A percentile compares a stretch with the other conserved stretches of the same genome.
These are phyloP conservation scores for Maniola jurtina DNA, from an alignment of 1,140 invertebrate species.

Conservation along the genomic window DNA sequence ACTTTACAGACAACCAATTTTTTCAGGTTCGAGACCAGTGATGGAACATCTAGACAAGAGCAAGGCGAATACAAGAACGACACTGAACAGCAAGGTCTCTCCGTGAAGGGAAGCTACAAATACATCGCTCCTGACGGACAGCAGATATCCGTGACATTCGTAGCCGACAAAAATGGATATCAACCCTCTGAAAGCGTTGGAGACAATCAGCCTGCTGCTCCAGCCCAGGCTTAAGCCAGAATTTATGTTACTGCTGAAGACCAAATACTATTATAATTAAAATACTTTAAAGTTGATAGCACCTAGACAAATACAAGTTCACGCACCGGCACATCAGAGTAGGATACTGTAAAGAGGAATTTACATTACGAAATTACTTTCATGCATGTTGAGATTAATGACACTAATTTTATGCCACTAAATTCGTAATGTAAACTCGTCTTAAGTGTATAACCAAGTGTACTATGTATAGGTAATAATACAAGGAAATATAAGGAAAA, in stretches of 20 bases:
- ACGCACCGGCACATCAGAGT: too few relatives aligned
- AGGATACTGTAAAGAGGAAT: too few relatives aligned
- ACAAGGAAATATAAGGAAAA: too few relatives aligned
- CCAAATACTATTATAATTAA: constrained; percentile 23
- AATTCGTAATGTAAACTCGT: too few relatives aligned
- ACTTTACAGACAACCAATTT: too few relatives aligned
- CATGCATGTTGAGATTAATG: too few relatives aligned
- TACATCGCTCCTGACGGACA: constrained; percentile 84
- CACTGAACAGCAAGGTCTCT: constrained; percentile 79
- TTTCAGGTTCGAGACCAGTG: constrained; percentile 82
- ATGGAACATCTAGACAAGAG: constrained; percentile 83
- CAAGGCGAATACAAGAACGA: constrained; percentile 81
- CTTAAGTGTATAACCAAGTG: too few relatives aligned
- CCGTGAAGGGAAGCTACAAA: constrained; percentile 82
- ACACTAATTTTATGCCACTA: too few relatives aligned
- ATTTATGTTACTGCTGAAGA: constrained; percentile 2
- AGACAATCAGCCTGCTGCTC: constrained; percentile 36
- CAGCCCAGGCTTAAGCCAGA: not conserved
- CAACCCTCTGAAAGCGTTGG: constrained; percentile 76
- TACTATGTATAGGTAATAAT: too few relatives aligned
- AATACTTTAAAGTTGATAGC: not conserved
- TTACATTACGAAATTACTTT: too few relatives aligned
- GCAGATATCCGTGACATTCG: constrained; percentile 81
- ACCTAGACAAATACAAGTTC: not conserved
- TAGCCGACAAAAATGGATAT: constrained; percentile 88